Percentiles rank a stretch among this genome's conserved stretches.
Evolutionary conservation across 2,113 vertebrate genomes (phyloP).

Genomic region (Paramormyrops kingsleyae): DNA sequence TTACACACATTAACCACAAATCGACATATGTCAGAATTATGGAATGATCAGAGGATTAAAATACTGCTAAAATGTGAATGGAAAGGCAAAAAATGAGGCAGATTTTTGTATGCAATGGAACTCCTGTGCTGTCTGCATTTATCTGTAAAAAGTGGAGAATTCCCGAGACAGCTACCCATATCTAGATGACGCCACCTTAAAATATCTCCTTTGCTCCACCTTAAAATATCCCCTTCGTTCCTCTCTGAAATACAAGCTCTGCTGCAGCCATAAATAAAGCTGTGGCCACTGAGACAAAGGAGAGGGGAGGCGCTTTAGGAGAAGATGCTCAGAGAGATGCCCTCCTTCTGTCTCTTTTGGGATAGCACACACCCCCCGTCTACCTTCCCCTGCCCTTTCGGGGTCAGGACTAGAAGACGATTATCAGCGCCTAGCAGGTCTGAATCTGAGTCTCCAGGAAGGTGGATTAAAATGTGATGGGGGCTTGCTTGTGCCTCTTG

Average conservation of each 20-base stretch:
- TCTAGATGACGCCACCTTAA: background rate
- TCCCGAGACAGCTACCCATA: background rate
- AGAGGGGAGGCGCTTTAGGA: background rate
- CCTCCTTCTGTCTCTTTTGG: background rate
- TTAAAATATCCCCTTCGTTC: background rate
- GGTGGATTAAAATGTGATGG: constrained; percentile 48
- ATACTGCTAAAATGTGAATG: background rate
- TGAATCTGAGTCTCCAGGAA: constrained; percentile 41
- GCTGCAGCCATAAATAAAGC: background rate
- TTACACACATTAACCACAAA: background rate
- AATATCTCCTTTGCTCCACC: background rate
- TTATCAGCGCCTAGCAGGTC: constrained; percentile 28
- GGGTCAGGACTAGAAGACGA: constrained; percentile 20
- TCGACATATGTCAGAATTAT: background rate
- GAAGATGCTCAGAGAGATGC: background rate
- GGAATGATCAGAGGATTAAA: background rate
- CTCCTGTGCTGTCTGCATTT: background rate
- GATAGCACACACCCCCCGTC: background rate
- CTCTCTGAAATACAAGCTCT: background rate
- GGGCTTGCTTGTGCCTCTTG: constrained; percentile 30
- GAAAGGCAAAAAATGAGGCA: background rate
- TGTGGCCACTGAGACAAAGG: background rate
- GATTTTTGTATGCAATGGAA: background rate
- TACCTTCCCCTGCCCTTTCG: background rate
- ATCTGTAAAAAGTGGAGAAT: background rate